Base-by-base conservation (phyloP, 2,888 invertebrate genomes). In the Eumacrocentrus americanus region DNA sequence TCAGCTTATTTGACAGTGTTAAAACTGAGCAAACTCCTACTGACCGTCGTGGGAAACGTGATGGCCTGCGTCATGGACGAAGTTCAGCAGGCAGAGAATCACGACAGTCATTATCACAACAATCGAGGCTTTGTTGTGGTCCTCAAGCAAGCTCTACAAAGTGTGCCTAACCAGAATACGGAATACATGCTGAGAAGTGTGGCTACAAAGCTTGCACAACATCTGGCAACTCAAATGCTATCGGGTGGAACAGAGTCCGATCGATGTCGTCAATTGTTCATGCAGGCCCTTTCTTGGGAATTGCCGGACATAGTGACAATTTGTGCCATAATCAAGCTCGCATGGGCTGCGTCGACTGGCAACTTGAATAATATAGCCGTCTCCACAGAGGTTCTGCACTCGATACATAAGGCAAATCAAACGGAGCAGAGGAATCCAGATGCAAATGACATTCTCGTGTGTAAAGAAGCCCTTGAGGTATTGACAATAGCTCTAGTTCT, bases 401-500 rank as follows among this genome's bases (percentile, higher is more conserved):
- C 85, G 25, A 81, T 88, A 55, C 88, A 89, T 62, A 87, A 86
- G 74, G 85, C 86, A 25, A 83, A 83, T 61, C 85, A 83, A 63
- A 81, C 80, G 44, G 82, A 86, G 63, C 73, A 72, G 29, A 73
- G 71, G 34, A 81, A 82, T 65, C 87, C 90, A 20, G 90, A 89
- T 67, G 85, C 87, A 3, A 87, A 88, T 66, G 91, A 91, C 72
- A 84, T 88, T 63, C 83, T 85, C 71, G 91, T 94, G 75, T 94
- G 94, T 73, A 91, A 94, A 71, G 97, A 97, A 83, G 94, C 95
- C 48, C 84, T 98, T 79, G 97, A 98, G 83, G 90, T 95, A 63
- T 84, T 98, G 64, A 94, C 95, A 51, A 89, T 97, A 67, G 91
- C 93, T 67, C 87, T 97, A 77, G 92, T 95, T 48, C 82, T 98